Base-by-base conservation (phyloP, 1,140 invertebrate species). In the Octopus sinensis region DNA sequence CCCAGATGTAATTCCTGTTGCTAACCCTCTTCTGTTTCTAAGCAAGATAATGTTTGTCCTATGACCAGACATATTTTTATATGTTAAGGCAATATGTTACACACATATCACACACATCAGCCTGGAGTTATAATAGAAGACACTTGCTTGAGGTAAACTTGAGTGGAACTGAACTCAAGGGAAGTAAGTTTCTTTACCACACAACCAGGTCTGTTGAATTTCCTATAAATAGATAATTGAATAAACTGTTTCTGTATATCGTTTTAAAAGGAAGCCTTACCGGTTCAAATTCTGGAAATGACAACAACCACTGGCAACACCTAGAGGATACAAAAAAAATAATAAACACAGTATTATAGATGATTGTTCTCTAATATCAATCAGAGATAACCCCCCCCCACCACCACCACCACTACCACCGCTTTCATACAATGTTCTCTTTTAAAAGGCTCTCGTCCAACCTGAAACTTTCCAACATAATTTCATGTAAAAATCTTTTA, bases 251-350 rank as follows among this genome's bases (percentile, higher is more conserved):
- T 9, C 9, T 62, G 56, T 9, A 62, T 9, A 62, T 10, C 9
- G 3, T 4, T 12, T n/a, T n/a, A 71, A 71, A 7, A 13, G 30
- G 30, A 71, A 77, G 52, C 23, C 84, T 80, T 83, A 87, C 86
- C 81, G 82, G 76, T 84, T 82, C 76, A 80, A 82, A 82, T 76
- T 85, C 84, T 54, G 83, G 79, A 80, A 84, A 82, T 30, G 82
- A 83, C 6, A 83, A 52, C 43, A 87, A 76, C 80, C 85, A 87
- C 7, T 79, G 79, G 78, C 43, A 82, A 78, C 84, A 87, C 53
- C 86, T 87, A 84, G 54, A 84, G 84, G 71, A 51, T 6, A 53
- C 53, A 54, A 68, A 53, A 79, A 12, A 53, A 9, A 77, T n/a
- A 13, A 51, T 10, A 79, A 12, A 12, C 17, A 79, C 9, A 10